Evolutionary conservation across 2,888 invertebrate species (phyloP), one percentile per base, ranked within the genome.

Genomic region (Cloeon dipterum): DNA sequence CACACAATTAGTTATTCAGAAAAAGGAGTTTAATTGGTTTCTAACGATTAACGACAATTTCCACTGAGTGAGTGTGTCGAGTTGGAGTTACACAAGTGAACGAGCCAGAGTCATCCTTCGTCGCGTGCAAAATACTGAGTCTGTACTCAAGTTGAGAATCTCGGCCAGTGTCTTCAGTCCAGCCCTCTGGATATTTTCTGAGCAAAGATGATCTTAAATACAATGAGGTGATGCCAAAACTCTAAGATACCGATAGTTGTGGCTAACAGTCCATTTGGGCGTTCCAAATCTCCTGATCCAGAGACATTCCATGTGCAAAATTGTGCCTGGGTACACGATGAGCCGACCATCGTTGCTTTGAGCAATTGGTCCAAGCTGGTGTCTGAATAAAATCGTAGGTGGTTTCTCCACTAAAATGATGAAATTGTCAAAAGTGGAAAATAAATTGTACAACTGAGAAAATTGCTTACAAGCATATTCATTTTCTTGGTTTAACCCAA

Each of bases 71-170:
- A 4, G 66, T 70, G 50, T 83, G 79, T 26, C 83, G 60, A 0
- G 81, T 78, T 0, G 88, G 88, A 0, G 86, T 82, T 43, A 77
- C 72, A 49, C 89, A 89, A 1, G 82, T 73, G 52, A 75, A 86
- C 3, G 70, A 56, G 1, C 88, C 88, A 0, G 82, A 77, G 55
- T 89, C 88, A 45, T 81, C 81, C 48, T 72, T 73, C 29, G 70
- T 70, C 0, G 86, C 85, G 47, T 77, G 70, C 43, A 75, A 65
- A 46, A 89, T 77, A 40, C 78, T 82, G 11, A 89, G 55, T 5
- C 86, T 62, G 50, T 75, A 86, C 51, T 85, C 83, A 41, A 85
- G 53, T 40, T 72, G 69, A 4, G 77, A 67, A 57, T 83, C 81
- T 1, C 85, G 59, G 0, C 74, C 75, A 2, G 77, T 74, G 50